Base-by-base conservation (phyloP, 2,797 vertebrate genomes). In the Propithecus perrieri region DNA sequence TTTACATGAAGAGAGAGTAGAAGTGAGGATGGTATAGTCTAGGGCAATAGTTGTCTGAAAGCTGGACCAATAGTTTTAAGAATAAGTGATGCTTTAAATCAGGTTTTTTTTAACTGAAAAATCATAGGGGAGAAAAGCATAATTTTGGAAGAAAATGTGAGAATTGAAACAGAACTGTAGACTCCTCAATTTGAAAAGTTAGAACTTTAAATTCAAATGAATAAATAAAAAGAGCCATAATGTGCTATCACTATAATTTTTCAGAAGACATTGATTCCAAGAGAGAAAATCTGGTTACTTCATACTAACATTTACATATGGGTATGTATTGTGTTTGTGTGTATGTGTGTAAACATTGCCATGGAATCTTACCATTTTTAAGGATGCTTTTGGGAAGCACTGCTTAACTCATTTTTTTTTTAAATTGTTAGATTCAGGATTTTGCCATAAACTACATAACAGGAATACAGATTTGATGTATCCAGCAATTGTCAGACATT, bases 111-210 rank as follows among this genome's bases (percentile, higher is more conserved):
- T 74, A 88, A 94, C 18, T 83, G 26, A 3, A 35, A 67, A 67
- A 67, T 20, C n/a, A 74, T 63, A 89, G 0, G 2, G 1, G 0
- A 83, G 22, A 91, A 89, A 83, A 91, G 12, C 14, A 69, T 2
- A 57, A 74, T 53, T 87, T 95, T 84, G 46, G 71, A 87, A 92
- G 38, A 95, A 89, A 90, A 85, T 79, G 14, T 35, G 11, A 85
- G 13, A 85, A 50, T 28, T 81, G 9, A 76, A 94, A 72, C 30
- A 71, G 10, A 11, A 38, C 22, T 85, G 13, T 14, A 14, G 79
- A 7, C 3, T 30, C 12, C 4, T 94, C 22, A 71, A 30, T 79
- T 85, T 90, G 43, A 81, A 96, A 89, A 74, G 15, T 81, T 59
- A 65, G 13, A 67, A 59, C 1, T 75, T 43, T 75, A 71, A 59